Base-by-base conservation (phyloP, 2,113 vertebrate genomes). In the Vulpes ferrilata region DNA sequence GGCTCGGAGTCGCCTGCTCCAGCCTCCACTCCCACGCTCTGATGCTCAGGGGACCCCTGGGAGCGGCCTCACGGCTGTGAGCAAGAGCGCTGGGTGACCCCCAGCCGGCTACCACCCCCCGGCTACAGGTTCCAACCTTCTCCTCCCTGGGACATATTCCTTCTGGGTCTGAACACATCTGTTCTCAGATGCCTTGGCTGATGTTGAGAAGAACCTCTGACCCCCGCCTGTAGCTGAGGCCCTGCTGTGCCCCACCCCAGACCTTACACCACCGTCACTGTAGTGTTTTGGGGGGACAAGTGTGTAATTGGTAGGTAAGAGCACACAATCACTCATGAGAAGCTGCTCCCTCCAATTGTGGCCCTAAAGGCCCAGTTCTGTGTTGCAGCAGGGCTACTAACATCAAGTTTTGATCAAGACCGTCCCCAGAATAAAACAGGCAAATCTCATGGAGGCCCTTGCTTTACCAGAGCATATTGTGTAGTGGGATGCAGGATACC, bases 221-320 rank as follows among this genome's bases (percentile, higher is more conserved):
- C 6, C 35, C 25, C 59, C 32, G 67, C n/a, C 81, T 35, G 19
- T 22, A 48, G 22, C 60, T 0, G 65, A 78, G 59, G 10, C 65
- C 78, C 57, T 2, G 0, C 64, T 15, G 0, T 1, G 10, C 32
- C 65, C 43, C 27, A 48, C 13, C 43, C 51, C 7, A 48, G 90
- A 35, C 35, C 30, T 59, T 51, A 12, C 0, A 1, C 12, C 0
- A 1, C 12, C 7, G 30, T 51, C 38, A 0, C n/a, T 32, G 19
- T 23, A 81, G 32, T 30, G 20, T 74, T 55, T n/a, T 2, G 65
- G 92, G 1, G 32, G 23, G 22, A 4, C 30, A 6, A 4, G 20
- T 7, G 27, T 32, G 15, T 69, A 10, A 71, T 9, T 43, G 88
- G 19, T 30, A 88, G 35, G 38, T 73, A 20, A 51, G 62, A 38